Base-by-base conservation (phyloP, 2,888 invertebrate genomes). In the Latheticus oryzae region DNA sequence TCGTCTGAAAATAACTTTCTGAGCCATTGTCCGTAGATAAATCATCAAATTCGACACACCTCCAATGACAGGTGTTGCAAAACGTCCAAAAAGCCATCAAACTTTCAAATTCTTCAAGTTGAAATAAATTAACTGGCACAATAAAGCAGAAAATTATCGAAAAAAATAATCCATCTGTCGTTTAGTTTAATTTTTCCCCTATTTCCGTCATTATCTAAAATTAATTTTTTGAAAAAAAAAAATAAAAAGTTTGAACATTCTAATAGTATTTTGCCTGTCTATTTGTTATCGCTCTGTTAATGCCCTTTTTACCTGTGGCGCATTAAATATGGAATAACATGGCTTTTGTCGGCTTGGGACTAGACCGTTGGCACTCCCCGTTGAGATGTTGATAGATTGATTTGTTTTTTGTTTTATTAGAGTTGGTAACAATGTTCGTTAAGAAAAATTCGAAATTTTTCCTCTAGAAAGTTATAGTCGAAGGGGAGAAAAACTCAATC, bases 381-480 rank as follows among this genome's bases (percentile, higher is more conserved):
- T 63, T 43, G 76, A 76, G 72, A 73, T 74, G 76, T 73, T 77
- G 77, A 78, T 76, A 76, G 77, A 78, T 77, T 77, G 76, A 77
- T 76, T 76, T 76, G 75, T 76, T 76, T 53, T 76, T 76, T 75
- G 69, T 65, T 73, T n/a, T n/a, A n/a, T n/a, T n/a, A n/a, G n/a
- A n/a, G n/a, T n/a, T n/a, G n/a, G n/a, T n/a, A n/a, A n/a, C n/a
- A n/a, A n/a, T n/a, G n/a, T n/a, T n/a, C n/a, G n/a, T n/a, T n/a
- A n/a, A n/a, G n/a, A n/a, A n/a, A n/a, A n/a, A n/a, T n/a, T n/a
- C n/a, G n/a, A n/a, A n/a, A n/a, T n/a, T n/a, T n/a, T n/a, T n/a
- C n/a, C n/a, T n/a, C n/a, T n/a, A n/a, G n/a, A n/a, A n/a, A n/a
- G n/a, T n/a, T n/a, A n/a, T n/a, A n/a, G n/a, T n/a, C n/a, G 12